phyloP scores from a whole-genome alignment of 2,113 vertebrate species.

The Etia nguti region DNA sequence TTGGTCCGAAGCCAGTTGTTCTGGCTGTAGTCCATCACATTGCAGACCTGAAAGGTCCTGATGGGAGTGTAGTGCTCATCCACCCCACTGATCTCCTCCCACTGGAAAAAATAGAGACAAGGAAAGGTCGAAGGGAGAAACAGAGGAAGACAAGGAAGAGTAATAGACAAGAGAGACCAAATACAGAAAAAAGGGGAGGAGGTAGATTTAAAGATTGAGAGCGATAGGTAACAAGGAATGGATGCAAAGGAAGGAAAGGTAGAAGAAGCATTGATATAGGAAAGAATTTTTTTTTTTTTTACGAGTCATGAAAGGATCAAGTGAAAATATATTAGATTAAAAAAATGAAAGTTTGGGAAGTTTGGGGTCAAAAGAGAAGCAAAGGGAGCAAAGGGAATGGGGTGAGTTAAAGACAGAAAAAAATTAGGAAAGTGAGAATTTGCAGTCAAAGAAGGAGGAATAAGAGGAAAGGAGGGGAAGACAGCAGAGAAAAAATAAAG shows the following conservation, averaged over 20 bases:
- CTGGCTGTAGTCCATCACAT: slow-evolving; percentile 98
- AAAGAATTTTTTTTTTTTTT: neutral
- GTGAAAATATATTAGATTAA: neutral
- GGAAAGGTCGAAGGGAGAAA: slow-evolving; percentile 23
- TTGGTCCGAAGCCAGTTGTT: slow-evolving; percentile 99
- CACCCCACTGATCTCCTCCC: slow-evolving; percentile 99
- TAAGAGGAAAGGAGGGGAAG: slow-evolving; percentile 28
- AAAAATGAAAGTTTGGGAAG: neutral
- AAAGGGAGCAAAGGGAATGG: neutral
- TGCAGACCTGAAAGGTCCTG: slow-evolving; percentile 98
- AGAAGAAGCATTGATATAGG: neutral
- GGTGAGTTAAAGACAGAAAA: neutral
- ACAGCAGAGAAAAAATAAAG: slow-evolving; percentile 49
- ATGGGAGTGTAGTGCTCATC: slow-evolving; percentile 98
- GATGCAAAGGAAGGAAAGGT: neutral
- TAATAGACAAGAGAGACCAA: neutral
- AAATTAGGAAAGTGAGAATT: neutral
- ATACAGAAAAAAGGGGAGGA: neutral
- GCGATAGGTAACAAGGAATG: neutral
- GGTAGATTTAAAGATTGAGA: neutral
- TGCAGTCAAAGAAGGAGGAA: neutral
- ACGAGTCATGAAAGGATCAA: neutral
- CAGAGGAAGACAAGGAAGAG: slow-evolving; percentile 6
- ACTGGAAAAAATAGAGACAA: slow-evolving; percentile 71
- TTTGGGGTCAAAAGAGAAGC: neutral